phyloP scores from a whole-genome alignment of 2,888 invertebrate species.

The Tubulanus polymorphus region DNA sequence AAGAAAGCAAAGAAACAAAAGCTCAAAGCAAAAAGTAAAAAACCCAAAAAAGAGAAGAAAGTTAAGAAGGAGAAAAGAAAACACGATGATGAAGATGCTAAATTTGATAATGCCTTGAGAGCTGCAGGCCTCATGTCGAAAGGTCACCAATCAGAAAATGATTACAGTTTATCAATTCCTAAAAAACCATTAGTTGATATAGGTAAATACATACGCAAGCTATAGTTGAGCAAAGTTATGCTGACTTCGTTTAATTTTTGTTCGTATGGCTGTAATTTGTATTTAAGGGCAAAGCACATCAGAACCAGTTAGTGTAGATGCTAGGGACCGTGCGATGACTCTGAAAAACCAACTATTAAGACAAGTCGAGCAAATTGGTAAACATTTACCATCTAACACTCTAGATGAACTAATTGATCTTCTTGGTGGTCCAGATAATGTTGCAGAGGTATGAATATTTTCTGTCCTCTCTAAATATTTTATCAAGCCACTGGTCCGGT shows the following conservation, averaged over 20 bases:
- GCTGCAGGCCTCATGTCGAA: slow-evolving; percentile 33
- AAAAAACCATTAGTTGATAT: too few species aligned
- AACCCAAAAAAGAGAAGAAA: slow-evolving; percentile 59
- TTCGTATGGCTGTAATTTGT: too few species aligned
- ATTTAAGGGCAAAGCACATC: too few species aligned
- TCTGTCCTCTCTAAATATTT: too few species aligned
- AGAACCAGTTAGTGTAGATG: too few species aligned
- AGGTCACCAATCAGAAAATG: too few species aligned
- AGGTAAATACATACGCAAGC: too few species aligned
- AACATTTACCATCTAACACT: slow-evolving; percentile 89
- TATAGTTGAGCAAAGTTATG: too few species aligned
- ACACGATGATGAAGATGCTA: slow-evolving; percentile 32
- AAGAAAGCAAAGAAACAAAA: slow-evolving; percentile 54
- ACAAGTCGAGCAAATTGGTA: slow-evolving; percentile 80
- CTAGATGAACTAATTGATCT: slow-evolving; percentile 98
- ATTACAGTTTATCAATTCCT: too few species aligned
- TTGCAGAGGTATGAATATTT: slow-evolving; percentile 78
- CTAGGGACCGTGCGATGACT: slow-evolving; percentile 75
- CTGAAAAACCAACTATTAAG: slow-evolving; percentile 89
- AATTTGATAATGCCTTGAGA: slow-evolving; percentile 40
- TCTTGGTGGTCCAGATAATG: slow-evolving; percentile 94
- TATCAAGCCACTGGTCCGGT: too few species aligned
- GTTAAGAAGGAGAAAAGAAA: slow-evolving; percentile 58
- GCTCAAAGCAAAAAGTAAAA: slow-evolving; percentile 55
- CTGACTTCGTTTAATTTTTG: too few species aligned